A percentile compares a stretch with the other conserved stretches of the same genome.
phyloP scores from a whole-genome alignment of 2,113 vertebrate species.

The Scatophagus argus region DNA sequence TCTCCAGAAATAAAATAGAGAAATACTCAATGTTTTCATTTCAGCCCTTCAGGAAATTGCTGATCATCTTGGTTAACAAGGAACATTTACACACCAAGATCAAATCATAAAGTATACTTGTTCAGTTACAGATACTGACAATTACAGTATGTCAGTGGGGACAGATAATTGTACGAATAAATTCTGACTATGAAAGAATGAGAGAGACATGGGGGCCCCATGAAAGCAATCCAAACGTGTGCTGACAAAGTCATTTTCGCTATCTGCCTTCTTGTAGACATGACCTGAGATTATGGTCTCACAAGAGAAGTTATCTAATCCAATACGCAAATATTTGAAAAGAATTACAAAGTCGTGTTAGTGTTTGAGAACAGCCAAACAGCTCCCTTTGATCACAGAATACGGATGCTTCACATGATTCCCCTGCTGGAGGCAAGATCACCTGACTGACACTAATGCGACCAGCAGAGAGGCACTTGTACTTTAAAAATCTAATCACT shows the following conservation, averaged over 20 bases:
- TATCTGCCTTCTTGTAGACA: neutral
- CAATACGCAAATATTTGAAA: constrained; percentile 23
- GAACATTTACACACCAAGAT: neutral
- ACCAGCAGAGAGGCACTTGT: neutral
- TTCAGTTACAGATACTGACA: neutral
- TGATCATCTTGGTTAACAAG: neutral
- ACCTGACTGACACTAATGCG: neutral
- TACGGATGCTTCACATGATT: constrained; percentile 13
- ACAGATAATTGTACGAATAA: neutral
- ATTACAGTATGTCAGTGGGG: no score
- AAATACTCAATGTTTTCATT: neutral
- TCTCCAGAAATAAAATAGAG: neutral
- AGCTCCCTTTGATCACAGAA: constrained; percentile 52
- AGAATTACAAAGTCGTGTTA: constrained; percentile 11
- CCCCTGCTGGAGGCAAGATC: constrained; percentile 17
- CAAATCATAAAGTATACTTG: neutral
- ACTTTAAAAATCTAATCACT: neutral
- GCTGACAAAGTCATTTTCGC: neutral
- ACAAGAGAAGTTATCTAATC: constrained; percentile 1
- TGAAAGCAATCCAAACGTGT: neutral
- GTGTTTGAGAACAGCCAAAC: constrained; percentile 21
- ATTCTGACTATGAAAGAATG: neutral
- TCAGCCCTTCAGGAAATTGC: neutral
- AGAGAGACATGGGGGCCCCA: no score
- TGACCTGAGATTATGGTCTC: neutral